These are phyloP conservation scores for Acleris cristana DNA, from an alignment of 2,888 invertebrate species.

Conservation along the genomic window DNA sequence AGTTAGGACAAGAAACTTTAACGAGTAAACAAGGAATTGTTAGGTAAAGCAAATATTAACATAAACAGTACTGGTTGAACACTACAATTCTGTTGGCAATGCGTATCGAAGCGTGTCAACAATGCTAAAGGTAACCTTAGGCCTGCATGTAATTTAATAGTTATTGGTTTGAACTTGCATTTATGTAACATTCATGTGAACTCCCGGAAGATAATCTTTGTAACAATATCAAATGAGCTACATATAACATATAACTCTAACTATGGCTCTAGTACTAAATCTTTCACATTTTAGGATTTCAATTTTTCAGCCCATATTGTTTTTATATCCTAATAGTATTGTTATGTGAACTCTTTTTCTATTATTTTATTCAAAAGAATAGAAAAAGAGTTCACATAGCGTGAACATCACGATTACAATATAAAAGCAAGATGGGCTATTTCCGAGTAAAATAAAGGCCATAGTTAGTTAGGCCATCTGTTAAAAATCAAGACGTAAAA, in stretches of 20 bases:
- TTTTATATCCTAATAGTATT: no score
- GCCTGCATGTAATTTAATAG: slow-evolving; percentile 34
- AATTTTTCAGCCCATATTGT: no score
- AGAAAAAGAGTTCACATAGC: no score
- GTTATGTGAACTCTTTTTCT: no score
- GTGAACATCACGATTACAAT: no score
- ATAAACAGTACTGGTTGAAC: background rate
- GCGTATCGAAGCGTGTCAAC: slow-evolving; percentile 23
- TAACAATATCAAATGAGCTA: slow-evolving; percentile 9
- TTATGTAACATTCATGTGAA: slow-evolving; percentile 26
- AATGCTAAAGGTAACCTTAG: slow-evolving; percentile 33
- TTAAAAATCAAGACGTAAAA: no score
- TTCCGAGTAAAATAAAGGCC: no score
- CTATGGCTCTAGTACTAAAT: background rate
- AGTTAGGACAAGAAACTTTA: background rate
- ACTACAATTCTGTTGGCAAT: slow-evolving; percentile 15
- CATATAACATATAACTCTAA: background rate
- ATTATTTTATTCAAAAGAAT: no score
- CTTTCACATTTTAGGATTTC: background rate
- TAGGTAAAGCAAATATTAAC: background rate
- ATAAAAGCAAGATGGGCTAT: no score
- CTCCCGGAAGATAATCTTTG: slow-evolving; percentile 25
- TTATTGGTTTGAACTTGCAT: slow-evolving; percentile 36
- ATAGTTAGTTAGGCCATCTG: no score
- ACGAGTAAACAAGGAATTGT: background rate